Conservation (phyloP, 1,140 invertebrate species). For the Goniozus legneri region DNA sequence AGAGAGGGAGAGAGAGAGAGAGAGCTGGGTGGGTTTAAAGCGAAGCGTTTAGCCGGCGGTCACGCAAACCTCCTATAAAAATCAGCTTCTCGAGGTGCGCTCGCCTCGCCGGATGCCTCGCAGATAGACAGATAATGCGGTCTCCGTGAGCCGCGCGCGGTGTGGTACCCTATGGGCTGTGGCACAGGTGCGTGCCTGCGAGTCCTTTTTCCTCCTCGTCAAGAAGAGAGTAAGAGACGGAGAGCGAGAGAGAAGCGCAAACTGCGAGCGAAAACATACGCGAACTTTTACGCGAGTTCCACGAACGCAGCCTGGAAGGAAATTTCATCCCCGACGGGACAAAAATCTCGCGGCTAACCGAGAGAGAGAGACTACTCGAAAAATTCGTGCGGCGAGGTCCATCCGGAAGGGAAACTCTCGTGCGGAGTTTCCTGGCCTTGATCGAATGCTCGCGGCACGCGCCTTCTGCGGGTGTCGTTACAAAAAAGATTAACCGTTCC, state of each 20-base stretch:
- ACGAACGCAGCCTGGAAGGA: not conserved
- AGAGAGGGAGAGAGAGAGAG: conserved; percentile 7
- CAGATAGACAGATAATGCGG: conserved; percentile 32
- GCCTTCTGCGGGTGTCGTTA: no score
- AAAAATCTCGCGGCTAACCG: no score
- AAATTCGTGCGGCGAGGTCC: no score
- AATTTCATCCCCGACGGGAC: not conserved
- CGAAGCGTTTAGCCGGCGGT: conserved; percentile 38
- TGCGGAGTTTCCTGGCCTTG: no score
- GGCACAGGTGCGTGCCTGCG: conserved; percentile 33
- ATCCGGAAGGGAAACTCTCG: no score
- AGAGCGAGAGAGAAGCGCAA: not conserved
- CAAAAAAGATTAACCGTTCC: no score
- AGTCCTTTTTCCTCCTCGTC: conserved; percentile 15
- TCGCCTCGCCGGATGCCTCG: conserved; percentile 18
- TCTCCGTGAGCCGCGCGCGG: conserved; percentile 2
- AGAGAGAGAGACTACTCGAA: no score
- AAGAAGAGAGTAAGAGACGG: not conserved
- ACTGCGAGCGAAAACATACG: not conserved
- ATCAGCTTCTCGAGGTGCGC: conserved; percentile 20
- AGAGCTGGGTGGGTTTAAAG: conserved; percentile 25
- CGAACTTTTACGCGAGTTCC: conserved; percentile 21
- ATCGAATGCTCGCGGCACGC: no score
- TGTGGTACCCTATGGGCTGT: conserved; percentile 11
- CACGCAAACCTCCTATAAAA: conserved; percentile 42